Percentiles rank a stretch among this genome's conserved stretches.
Evolutionary conservation across 2,113 vertebrate genomes (phyloP).

Genomic region (Halcyon senegalensis): DNA sequence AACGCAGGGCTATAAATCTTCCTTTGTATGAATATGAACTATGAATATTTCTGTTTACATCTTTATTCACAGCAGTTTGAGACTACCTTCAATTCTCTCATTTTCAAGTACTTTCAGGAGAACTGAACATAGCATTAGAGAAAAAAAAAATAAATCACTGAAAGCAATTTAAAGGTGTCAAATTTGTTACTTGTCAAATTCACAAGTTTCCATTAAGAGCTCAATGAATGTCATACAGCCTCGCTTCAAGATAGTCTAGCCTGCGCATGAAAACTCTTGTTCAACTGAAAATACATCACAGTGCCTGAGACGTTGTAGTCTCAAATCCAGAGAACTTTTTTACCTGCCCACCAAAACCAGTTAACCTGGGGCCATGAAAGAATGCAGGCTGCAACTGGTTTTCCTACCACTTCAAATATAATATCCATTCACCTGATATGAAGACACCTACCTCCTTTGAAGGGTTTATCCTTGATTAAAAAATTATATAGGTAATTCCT

Average conservation of each 20-base stretch:
- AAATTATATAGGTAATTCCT: background rate
- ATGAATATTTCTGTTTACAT: slow-evolving; percentile 47
- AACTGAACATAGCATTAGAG: background rate
- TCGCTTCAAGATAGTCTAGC: background rate
- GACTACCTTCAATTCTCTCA: background rate
- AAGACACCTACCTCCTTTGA: background rate
- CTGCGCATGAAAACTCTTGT: background rate
- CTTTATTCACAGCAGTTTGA: slow-evolving; percentile 11
- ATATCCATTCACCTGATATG: background rate
- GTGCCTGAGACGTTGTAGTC: background rate
- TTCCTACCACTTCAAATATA: background rate
- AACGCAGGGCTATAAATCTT: slow-evolving; percentile 18
- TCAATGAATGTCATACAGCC: background rate
- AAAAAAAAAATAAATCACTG: background rate
- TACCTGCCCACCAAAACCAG: background rate
- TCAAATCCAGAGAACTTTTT: background rate
- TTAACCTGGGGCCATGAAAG: background rate
- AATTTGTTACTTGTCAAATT: background rate
- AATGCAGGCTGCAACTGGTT: background rate
- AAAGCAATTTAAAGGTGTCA: slow-evolving; percentile 5
- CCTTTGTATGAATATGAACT: background rate
- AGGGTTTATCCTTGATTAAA: background rate
- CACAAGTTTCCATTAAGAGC: background rate
- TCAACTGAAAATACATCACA: background rate
- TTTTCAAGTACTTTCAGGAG: slow-evolving; percentile 6